A percentile compares a stretch with the other conserved stretches of the same genome.
Evolutionary conservation across 1,140 invertebrate species (phyloP).

Genomic region (Zaprionus tsacasi): DNA sequence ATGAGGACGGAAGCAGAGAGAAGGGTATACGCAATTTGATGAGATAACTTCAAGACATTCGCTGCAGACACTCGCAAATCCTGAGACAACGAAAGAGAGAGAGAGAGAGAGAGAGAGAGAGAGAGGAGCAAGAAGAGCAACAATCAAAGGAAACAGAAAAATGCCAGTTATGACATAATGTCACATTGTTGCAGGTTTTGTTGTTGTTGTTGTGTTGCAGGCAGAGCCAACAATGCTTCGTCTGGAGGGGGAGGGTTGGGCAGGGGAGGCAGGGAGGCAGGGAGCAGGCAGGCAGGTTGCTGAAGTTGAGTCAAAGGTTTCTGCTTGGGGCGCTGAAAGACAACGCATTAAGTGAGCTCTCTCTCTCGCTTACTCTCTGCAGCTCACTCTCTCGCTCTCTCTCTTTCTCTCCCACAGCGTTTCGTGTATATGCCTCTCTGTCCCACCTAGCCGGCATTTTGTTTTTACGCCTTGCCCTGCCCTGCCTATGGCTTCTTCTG

Average conservation of each 20-base stretch:
- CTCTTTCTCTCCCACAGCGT: neutral
- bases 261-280: slow-evolving; percentile 5
- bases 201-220: slow-evolving; percentile 21
- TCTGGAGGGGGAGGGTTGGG: neutral
- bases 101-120: neutral
- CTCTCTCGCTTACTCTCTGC: neutral
- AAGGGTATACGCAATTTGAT: slow-evolving; percentile 59
- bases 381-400: neutral
- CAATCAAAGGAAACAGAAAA: slow-evolving; percentile 21
- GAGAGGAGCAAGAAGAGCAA: slow-evolving; percentile 3
- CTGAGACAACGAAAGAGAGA: slow-evolving; percentile 13
- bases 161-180: slow-evolving; percentile 64
- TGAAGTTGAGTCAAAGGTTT: slow-evolving; percentile 35
- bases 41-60: slow-evolving; percentile 45
- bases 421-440: neutral
- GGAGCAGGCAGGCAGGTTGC: neutral
- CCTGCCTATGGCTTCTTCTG: slow-evolving; percentile 31
- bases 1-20: neutral
- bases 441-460: slow-evolving; percentile 50
- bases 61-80: slow-evolving; percentile 34
- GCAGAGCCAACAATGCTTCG: neutral
- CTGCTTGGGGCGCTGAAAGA: slow-evolving; percentile 25
- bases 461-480: slow-evolving; percentile 3
- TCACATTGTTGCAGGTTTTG: slow-evolving; percentile 48
- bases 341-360: slow-evolving; percentile 31